These are phyloP conservation scores for Nomada lathburiana DNA, from an alignment of 2,888 invertebrate species.

Conservation along the genomic window DNA sequence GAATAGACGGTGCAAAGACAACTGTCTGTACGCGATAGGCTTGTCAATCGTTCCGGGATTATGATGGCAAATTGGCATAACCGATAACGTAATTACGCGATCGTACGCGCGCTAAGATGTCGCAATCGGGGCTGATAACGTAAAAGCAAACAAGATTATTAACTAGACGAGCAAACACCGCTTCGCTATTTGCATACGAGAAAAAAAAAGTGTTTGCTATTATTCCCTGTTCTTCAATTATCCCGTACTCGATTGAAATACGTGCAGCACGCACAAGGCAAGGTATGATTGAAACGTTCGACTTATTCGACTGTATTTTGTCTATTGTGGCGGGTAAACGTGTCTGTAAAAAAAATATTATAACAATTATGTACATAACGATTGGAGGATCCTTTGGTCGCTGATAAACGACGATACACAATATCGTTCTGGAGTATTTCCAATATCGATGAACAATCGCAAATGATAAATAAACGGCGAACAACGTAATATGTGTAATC, in stretches of 20 bases:
- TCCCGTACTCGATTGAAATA: no score
- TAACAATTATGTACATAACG: conserved; percentile 45
- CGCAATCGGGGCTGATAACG: conserved; percentile 27
- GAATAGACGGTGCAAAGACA: neutral
- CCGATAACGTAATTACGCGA: conserved; percentile 9
- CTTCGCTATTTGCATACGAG: neutral
- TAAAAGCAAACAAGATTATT: conserved; percentile 19
- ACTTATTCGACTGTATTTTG: conserved; percentile 8
- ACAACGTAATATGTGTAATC: neutral
- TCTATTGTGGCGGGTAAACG: conserved; percentile 19
- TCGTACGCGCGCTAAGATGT: conserved; percentile 4
- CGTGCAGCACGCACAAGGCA: no score
- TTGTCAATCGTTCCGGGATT: conserved; percentile 4
- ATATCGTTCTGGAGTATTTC: conserved; percentile 11
- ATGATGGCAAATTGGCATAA: conserved; percentile 10
- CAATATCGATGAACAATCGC: neutral
- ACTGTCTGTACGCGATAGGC: neutral
- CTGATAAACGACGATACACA: neutral
- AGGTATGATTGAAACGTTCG: neutral
- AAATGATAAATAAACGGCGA: neutral
- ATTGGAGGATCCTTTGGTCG: neutral
- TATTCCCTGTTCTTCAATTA: neutral
- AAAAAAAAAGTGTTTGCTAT: neutral
- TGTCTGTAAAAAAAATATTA: conserved; percentile 28
- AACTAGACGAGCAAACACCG: neutral